Evolutionary conservation across 2,888 invertebrate species (phyloP), one percentile per base, ranked within the genome.

Genomic region (Netelia virgata): DNA sequence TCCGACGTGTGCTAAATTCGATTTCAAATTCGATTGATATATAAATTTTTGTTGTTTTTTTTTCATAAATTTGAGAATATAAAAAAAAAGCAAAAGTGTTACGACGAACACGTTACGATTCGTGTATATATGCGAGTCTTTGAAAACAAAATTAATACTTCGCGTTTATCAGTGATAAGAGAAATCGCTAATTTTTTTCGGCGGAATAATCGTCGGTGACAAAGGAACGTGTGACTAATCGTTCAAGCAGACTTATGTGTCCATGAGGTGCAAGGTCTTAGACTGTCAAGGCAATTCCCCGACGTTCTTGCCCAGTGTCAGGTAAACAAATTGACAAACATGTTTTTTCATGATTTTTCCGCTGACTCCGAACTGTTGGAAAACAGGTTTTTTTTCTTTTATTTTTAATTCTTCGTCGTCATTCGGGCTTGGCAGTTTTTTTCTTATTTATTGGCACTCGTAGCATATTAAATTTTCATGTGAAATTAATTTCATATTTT

Each of bases 261-360:
- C 93, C 88, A 93, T 93, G 93, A 93, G 92, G 92, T 91, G 92
- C 91, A 93, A 93, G 87, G 90, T 93, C 86, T 90, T 93, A 89
- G 92, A 93, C 85, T 92, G 93, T 87, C 93, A 93, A 93, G 91
- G 93, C 90, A 93, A 93, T 80, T 91, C 91, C 85, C 93, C 93
- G 83, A 92, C 92, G 86, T 93, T 93, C 79, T 91, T 93, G 87
- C 89, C 93, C 82, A 93, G 91, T 85, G 89, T 93, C 86, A 92
- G 93, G 93, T 93, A 83, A 92, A 89, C 82, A 61, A 5, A 63
- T 63, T 16, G 36, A 64, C 16, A 63, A 68, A 41, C 43, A 47
- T 23, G 28, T 68, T 77, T 68, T 57, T 47, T 18, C 66, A 20
- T 41, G 10, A 14, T 72, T 72, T 72, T 59, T 72, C 18, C n/a